phyloP scores from a whole-genome alignment of 2,888 invertebrate species.

The Megaustenia siamemsis region DNA sequence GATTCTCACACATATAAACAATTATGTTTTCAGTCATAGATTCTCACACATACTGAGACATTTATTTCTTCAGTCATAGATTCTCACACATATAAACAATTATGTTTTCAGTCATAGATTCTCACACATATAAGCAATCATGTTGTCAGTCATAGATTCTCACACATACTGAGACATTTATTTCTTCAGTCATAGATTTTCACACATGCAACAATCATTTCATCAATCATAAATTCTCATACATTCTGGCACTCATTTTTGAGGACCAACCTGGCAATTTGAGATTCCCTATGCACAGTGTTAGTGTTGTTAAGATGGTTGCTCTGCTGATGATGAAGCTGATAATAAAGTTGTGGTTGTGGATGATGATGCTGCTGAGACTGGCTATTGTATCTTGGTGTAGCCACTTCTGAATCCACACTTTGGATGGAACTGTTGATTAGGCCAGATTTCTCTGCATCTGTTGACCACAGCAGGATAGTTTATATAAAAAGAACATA shows the following conservation, averaged over 20 bases:
- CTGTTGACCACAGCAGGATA: constrained; percentile 18
- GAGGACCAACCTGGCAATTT: background rate
- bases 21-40: too few relatives aligned
- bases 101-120: too few relatives aligned
- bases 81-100: too few relatives aligned
- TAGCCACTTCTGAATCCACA: constrained; percentile 55
- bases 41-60: too few relatives aligned
- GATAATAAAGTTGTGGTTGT: background rate
- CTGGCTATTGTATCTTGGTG: constrained; percentile 40
- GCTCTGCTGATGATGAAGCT: background rate
- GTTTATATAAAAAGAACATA: too few relatives aligned
- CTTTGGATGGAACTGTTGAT: constrained; percentile 57
- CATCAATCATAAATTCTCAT: background rate
- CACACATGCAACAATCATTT: too few relatives aligned
- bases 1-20: too few relatives aligned
- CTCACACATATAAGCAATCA: too few relatives aligned
- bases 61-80: too few relatives aligned
- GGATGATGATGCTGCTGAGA: constrained; percentile 29
- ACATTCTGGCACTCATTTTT: background rate
- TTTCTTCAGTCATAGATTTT: background rate
- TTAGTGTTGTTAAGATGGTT: constrained; percentile 7
- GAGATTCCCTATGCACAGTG: constrained; percentile 6
- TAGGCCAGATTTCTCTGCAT: constrained; percentile 57
- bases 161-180: background rate
- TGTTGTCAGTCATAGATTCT: too few relatives aligned